These are phyloP conservation scores for Umimayanthus chanpuru DNA, from an alignment of 92 coral and sea anemone species.

Conservation along the genomic window DNA sequence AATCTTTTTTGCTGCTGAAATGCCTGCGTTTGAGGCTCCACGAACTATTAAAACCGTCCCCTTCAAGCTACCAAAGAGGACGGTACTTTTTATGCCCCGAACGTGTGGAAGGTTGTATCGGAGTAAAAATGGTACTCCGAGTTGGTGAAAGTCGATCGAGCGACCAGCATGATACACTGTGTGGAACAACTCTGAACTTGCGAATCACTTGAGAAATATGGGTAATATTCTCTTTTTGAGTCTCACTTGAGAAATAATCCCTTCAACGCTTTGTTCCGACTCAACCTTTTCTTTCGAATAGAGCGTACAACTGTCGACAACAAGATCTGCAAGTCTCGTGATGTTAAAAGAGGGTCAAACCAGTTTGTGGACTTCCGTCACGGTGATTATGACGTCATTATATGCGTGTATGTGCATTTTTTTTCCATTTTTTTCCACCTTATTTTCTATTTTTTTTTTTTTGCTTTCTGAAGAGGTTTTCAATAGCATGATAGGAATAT, in stretches of 20 bases:
- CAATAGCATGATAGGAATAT: too few species aligned
- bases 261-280: background rate
- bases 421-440: too few species aligned
- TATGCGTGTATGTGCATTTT: too few species aligned
- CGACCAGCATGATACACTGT: constrained; percentile 41
- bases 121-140: constrained; percentile 48
- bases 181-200: constrained; percentile 10
- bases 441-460: too few species aligned
- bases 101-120: constrained; percentile 36
- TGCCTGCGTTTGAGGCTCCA: constrained; percentile 41
- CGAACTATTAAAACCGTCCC: constrained; percentile 31
- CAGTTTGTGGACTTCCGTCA: constrained; percentile 38
- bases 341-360: constrained; percentile 3
- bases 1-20: constrained; percentile 3
- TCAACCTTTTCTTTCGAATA: background rate
- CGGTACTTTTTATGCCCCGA: constrained; percentile 42
- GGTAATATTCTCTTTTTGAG: background rate
- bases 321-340: background rate
- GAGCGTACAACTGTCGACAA: background rate
- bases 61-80: constrained; percentile 33
- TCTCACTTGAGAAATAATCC: background rate
- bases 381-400: constrained; percentile 36
- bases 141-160: constrained; percentile 31
- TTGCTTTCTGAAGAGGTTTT: too few species aligned
- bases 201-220: background rate